Percentiles rank a stretch among this genome's conserved stretches.
These are phyloP conservation scores for Poecilia picta DNA, from an alignment of 2,797 vertebrate species.

Conservation along the genomic window DNA sequence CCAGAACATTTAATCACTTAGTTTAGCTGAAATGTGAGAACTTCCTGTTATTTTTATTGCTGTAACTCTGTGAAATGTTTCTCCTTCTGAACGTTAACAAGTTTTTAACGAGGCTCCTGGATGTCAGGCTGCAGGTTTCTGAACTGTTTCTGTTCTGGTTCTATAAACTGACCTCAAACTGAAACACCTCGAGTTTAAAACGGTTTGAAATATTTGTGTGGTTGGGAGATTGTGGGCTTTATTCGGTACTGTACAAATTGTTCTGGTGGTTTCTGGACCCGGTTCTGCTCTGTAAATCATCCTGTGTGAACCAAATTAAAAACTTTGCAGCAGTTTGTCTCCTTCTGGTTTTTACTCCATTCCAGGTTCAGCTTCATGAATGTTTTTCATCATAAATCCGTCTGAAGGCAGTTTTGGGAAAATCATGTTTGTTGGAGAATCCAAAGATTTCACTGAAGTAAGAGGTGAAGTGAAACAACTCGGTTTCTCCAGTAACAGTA, in stretches of 20 bases:
- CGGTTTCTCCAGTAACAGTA: too few species aligned
- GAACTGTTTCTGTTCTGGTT: too few species aligned
- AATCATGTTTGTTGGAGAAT: background rate
- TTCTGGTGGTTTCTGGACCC: background rate
- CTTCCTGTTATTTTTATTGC: background rate
- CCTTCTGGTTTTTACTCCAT: too few species aligned
- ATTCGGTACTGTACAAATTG: background rate
- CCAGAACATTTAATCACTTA: too few species aligned
- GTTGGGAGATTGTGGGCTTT: background rate
- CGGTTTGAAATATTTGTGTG: background rate
- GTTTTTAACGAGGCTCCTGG: background rate
- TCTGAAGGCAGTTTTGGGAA: too few species aligned
- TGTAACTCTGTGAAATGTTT: background rate
- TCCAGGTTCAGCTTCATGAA: too few species aligned
- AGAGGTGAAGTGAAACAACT: background rate
- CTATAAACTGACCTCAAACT: too few species aligned
- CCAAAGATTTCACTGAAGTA: background rate
- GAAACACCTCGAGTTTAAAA: too few species aligned
- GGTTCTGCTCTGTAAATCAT: background rate
- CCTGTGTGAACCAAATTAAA: background rate
- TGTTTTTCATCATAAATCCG: too few species aligned
- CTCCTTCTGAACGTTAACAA: background rate
- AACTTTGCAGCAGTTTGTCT: background rate
- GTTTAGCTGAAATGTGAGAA: too few species aligned
- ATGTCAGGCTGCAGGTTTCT: too few species aligned